Evolutionary conservation across 2,113 vertebrate species (phyloP).

Genomic region (Brachionichthys hirsutus): DNA sequence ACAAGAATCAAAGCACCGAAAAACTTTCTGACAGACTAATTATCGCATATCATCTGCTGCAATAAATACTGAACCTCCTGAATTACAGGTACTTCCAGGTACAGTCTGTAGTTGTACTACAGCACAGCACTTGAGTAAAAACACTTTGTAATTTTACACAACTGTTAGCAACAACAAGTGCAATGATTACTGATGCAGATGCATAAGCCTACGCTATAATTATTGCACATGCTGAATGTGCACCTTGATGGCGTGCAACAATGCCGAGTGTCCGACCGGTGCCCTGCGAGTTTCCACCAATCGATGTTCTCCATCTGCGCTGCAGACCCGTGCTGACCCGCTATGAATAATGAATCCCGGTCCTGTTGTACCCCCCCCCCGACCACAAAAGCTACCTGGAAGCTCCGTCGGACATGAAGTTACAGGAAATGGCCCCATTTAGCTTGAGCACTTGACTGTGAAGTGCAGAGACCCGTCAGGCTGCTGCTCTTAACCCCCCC

Average conservation of each 20-base stretch:
- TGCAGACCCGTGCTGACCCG: slow-evolving; percentile 69
- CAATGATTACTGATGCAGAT: background rate
- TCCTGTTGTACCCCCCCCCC: slow-evolving; percentile 44
- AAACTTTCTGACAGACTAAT: too few species aligned
- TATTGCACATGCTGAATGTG: slow-evolving; percentile 19
- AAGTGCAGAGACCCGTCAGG: slow-evolving; percentile 45
- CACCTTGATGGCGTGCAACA: slow-evolving; percentile 11
- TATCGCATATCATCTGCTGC: too few species aligned
- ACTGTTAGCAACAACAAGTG: background rate
- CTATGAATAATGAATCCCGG: slow-evolving; percentile 78
- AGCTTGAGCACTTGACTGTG: slow-evolving; percentile 57
- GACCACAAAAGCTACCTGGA: slow-evolving; percentile 77
- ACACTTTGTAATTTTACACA: background rate
- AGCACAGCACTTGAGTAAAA: background rate
- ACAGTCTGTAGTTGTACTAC: background rate
- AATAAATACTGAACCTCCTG: too few species aligned
- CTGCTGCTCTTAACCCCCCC: slow-evolving; percentile 73
- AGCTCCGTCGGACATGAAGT: slow-evolving; percentile 47
- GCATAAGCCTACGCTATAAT: background rate
- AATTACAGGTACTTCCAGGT: too few species aligned
- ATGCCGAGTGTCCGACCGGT: slow-evolving; percentile 8
- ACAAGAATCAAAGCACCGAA: too few species aligned
- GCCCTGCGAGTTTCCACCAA: slow-evolving; percentile 58
- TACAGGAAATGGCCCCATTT: slow-evolving; percentile 73
- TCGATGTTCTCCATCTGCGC: slow-evolving; percentile 72